Evolutionary conservation across 2,888 invertebrate species (phyloP), one percentile per base, ranked within the genome.

Genomic region (Lathronympha strigana): DNA sequence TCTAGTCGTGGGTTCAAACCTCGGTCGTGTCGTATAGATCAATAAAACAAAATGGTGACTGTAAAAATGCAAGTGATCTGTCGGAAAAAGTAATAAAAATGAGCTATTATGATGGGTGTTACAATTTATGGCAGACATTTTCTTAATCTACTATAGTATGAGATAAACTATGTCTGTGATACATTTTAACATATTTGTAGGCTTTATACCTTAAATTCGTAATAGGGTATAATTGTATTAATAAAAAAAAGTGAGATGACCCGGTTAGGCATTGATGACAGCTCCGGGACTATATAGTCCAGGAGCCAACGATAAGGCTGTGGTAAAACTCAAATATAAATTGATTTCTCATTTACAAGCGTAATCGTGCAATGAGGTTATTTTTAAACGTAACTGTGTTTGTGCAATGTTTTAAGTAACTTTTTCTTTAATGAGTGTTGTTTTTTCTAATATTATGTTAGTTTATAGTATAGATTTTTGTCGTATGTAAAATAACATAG

Each of bases 221-320:
- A 36, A 4, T 45, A 31, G 40, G 40, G 21, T 55, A 28, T n/a
- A 17, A 31, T 31, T 57, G 43, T 43, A 57, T 43, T 25, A 55
- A 17, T 11, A 33, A 21, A 36, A 53, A 33, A 50, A 54, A 38
- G 17, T 40, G 57, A 47, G 45, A 36, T 23, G 36, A 57, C 57
- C 57, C 63, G 64, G 38, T 55, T 63, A 53, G 58, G 51, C 51
- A 51, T 28, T 60, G 49, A 54, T 23, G 54, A 19, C 6, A 21
- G 58, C 64, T 53, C 36, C 21, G 8, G 58, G 43, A 51, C 51
- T 58, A 53, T 9, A n/a, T 55, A 66, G 61, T 15, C 64, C 43
- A n/a, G 33, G 61, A 60, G 61, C 57, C 31, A 54, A 51, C 69
- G 69, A 69, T 68, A 70, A 69, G 73, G 73, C 73, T 75, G 75